Base-by-base conservation (phyloP, 2,888 invertebrate genomes). In the Chalcis sispes region DNA sequence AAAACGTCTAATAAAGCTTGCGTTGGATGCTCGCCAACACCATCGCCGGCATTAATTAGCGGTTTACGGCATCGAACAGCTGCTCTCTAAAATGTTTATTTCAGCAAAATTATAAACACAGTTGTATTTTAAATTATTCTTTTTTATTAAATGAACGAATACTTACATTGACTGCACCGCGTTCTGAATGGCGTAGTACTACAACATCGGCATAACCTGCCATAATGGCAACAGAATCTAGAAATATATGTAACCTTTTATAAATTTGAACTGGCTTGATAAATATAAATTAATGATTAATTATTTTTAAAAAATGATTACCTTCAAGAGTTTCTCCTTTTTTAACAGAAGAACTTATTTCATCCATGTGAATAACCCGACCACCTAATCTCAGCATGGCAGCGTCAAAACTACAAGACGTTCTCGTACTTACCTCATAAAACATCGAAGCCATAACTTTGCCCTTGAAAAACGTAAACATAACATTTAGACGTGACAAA, bases 301-400 rank as follows among this genome's bases (percentile, higher is more conserved):
- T 50, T 54, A 54, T 54, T 46, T 46, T 54, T n/a, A n/a, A n/a
- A n/a, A n/a, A n/a, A n/a, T n/a, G n/a, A 70, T 42, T 80, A 92
- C 93, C 93, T 90, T 98, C 97, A 48, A 99, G 90, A 1, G 96
- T 94, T 90, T 99, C 99, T 18, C 99, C 99, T 89, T 99, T 99
- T 86, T 96, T 95, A 18, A 95, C 96, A 0, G 99, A 99, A 0
- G 98, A 98, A 77, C 94, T 95, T 0, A 93, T 92, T 81, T 95
- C 95, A 85, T 98, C 96, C 89, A 98, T 95, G 85, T 95, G 93
- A 82, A 98, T 93, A 0, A 99, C 97, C 27, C 93, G 92, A 0
- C 99, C 99, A 7, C 99, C 99, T 4, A 99, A 92, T 79, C 98
- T 91, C 87, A 96, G 95, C 97, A 99, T 98, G 0, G 99, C 99